Percentiles rank a stretch among this genome's conserved stretches.
phyloP scores from a whole-genome alignment of 1,140 invertebrate species.

The Papilio glaucus region DNA sequence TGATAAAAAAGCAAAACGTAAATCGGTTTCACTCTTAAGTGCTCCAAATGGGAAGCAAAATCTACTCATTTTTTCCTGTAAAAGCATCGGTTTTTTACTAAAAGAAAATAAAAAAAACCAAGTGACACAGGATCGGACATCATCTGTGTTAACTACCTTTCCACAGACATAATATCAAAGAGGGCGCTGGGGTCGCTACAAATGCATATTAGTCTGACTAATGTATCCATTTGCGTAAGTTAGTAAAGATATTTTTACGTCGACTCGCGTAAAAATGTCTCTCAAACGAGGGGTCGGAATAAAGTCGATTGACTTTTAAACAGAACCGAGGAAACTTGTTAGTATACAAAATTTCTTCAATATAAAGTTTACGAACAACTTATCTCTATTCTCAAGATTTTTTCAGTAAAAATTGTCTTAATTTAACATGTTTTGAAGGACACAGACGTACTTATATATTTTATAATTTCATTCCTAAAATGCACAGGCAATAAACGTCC shows the following conservation, averaged over 20 bases:
- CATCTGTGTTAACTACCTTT: conserved; percentile 46
- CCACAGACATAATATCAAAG: conserved; percentile 45
- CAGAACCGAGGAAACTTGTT: neutral
- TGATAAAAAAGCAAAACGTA: conserved; percentile 47
- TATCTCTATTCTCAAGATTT: too few species aligned
- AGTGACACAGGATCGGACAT: conserved; percentile 58
- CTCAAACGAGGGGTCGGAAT: conserved; percentile 4
- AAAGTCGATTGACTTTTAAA: conserved; percentile 11
- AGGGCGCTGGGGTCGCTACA: conserved; percentile 50
- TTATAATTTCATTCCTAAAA: too few species aligned
- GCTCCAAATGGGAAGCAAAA: conserved; percentile 58
- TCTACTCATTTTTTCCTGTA: conserved; percentile 63
- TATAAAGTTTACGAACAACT: too few species aligned
- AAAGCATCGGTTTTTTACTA: conserved; percentile 59
- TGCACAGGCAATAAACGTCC: too few species aligned
- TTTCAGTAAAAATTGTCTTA: too few species aligned
- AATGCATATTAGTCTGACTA: conserved; percentile 57
- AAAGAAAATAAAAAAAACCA: conserved; percentile 65
- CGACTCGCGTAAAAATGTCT: conserved; percentile 29
- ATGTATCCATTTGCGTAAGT: conserved; percentile 55
- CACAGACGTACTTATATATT: too few species aligned
- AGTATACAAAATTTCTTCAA: neutral
- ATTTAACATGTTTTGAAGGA: too few species aligned
- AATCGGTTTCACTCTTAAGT: conserved; percentile 51
- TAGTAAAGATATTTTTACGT: conserved; percentile 42